Evolutionary conservation across 1,140 invertebrate genomes (phyloP).

Genomic region (Drosophila nigromelanica): DNA sequence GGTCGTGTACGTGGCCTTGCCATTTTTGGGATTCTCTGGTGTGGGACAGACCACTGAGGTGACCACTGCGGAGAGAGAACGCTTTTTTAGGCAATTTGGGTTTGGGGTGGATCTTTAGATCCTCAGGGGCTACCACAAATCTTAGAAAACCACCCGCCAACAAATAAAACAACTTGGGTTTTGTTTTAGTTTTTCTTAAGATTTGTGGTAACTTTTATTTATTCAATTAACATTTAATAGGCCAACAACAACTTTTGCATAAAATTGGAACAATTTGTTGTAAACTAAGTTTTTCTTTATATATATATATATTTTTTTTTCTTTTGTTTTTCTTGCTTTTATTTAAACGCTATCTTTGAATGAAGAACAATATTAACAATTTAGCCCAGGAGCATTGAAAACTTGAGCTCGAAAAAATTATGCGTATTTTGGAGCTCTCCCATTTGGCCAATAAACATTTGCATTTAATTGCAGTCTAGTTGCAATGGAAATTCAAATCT

Average conservation of each 20-base stretch:
- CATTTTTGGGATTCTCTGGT: constrained; percentile 94
- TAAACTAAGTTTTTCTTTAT: no score
- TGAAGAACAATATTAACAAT: constrained; percentile 25
- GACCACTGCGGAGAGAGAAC: constrained; percentile 86
- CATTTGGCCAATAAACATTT: background rate
- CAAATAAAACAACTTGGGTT: constrained; percentile 78
- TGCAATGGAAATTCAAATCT: constrained; percentile 30
- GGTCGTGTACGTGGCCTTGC: constrained; percentile 95
- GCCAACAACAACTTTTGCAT: constrained; percentile 77
- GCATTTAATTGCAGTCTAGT: no score
- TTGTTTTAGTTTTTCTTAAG: constrained; percentile 60
- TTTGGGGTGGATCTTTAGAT: no score
- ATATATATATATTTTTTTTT: background rate
- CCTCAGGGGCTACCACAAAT: constrained; percentile 76
- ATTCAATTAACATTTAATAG: constrained; percentile 71
- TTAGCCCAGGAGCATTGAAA: constrained; percentile 10
- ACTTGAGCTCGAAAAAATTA: constrained; percentile 38
- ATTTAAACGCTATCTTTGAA: constrained; percentile 22
- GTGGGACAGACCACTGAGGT: constrained; percentile 95
- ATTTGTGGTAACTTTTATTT: constrained; percentile 84
- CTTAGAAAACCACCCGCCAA: constrained; percentile 45
- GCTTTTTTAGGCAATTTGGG: no score
- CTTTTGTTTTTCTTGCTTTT: no score
- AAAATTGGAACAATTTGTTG: constrained; percentile 71
- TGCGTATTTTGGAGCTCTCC: constrained; percentile 10